These are phyloP conservation scores for Cecropterus lyciades DNA, from an alignment of 1,140 invertebrate species.

Conservation along the genomic window DNA sequence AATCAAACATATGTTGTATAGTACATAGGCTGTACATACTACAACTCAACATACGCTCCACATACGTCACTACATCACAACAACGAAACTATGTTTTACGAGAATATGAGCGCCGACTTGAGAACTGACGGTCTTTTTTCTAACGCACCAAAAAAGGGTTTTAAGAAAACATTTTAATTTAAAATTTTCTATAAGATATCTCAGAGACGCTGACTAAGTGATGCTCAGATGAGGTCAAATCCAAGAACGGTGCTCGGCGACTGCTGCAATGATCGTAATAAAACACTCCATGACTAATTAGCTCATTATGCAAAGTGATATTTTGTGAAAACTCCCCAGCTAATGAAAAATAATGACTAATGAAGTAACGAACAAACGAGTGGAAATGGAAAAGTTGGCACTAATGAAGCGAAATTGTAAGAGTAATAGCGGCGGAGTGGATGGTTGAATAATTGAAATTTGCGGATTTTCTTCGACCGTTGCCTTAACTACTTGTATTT, in stretches of 20 bases:
- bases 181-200: too few species aligned
- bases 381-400: conserved; percentile 30
- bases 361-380: conserved; percentile 15
- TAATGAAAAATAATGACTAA: conserved; percentile 35
- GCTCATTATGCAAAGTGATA: conserved; percentile 20
- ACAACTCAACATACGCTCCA: too few species aligned
- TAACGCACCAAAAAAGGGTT: too few species aligned
- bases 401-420: conserved; percentile 18
- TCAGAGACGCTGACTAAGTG: too few species aligned
- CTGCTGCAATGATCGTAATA: background rate
- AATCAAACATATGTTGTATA: too few species aligned
- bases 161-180: too few species aligned
- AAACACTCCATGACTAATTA: conserved; percentile 2
- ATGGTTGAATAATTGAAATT: conserved; percentile 24
- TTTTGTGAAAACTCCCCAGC: conserved; percentile 16
- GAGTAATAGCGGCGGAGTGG: conserved; percentile 27
- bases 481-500: background rate
- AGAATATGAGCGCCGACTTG: too few species aligned
- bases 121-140: too few species aligned
- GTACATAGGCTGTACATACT: too few species aligned
- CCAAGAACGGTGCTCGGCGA: background rate
- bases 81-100: too few species aligned
- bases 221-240: too few species aligned
- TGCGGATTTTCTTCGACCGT: conserved; percentile 1
- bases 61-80: too few species aligned